Evolutionary conservation across 2,113 vertebrate species (phyloP).

Genomic region (Geococcyx californianus): DNA sequence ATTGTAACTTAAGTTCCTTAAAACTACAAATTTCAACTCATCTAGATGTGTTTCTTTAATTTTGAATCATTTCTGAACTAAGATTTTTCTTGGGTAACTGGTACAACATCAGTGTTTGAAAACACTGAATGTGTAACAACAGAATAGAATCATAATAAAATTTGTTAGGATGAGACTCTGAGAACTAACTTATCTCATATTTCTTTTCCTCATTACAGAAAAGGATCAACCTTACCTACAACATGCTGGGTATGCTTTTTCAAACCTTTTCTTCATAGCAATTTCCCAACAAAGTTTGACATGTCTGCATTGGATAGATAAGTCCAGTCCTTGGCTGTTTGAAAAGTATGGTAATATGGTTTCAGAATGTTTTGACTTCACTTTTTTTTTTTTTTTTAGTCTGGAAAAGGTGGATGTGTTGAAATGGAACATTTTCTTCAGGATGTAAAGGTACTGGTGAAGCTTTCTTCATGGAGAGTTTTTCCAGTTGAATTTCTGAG

Average conservation of each 20-base stretch:
- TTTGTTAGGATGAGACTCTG: not conserved
- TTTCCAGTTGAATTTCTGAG: not conserved
- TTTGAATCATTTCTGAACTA: not conserved
- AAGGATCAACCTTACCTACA: not conserved
- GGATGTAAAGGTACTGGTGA: not conserved
- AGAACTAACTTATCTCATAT: not conserved
- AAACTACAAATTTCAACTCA: not conserved
- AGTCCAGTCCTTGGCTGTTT: not conserved
- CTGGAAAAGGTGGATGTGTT: not conserved
- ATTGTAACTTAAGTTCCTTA: not conserved
- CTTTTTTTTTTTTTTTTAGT: not conserved
- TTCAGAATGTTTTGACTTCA: not conserved
- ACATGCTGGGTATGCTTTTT: rapidly evolving
- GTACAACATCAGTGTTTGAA: not conserved
- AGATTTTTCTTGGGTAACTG: not conserved
- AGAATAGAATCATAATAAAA: not conserved
- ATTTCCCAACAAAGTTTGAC: not conserved
- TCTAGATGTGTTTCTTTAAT: not conserved
- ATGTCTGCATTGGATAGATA: not conserved
- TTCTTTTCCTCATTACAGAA: not conserved
- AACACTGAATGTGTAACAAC: not conserved
- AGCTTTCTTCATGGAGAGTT: not conserved
- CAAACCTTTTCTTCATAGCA: not conserved
- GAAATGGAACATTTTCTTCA: not conserved
- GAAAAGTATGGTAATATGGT: not conserved